Evolutionary conservation across 2,888 invertebrate genomes (phyloP), one percentile per base, ranked within the genome.

Genomic region (Dolomedes plantarius): DNA sequence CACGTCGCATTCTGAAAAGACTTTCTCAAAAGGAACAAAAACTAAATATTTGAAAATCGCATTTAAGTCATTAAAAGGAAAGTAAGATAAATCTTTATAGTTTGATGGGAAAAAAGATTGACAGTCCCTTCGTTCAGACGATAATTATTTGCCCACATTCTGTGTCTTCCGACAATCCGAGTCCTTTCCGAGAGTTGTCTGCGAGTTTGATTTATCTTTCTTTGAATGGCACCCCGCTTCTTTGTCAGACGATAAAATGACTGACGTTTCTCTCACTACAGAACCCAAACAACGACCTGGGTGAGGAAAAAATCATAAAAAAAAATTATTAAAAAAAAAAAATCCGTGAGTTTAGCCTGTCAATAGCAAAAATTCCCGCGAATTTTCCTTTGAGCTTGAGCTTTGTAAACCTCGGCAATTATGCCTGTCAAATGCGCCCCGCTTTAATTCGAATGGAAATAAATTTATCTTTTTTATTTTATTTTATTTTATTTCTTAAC

Each of bases 391-490:
- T 56, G 31, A 31, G 41, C 82, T 82, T 67, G 31, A 74, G 69
- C 73, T 82, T 64, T 75, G 67, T 75, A 41, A 36, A 41, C 41
- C 69, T 69, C 36, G 65, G 75, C 82, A 82, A 82, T 82, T 82
- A 75, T 39, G 64, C 64, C 64, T 69, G 69, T 69, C 68, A 71
- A 62, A 23, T 9, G 28, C 29, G n/a, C 32, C 50, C 67, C 31
- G 41, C 13, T 71, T 56, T 71, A 71, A 71, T 71, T 46, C 71
- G 23, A 9, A 5, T 19, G 9, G 68, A 46, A 41, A n/a, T n/a
- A n/a, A n/a, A n/a, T n/a, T n/a, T n/a, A n/a, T n/a, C n/a, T n/a
- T n/a, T n/a, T n/a, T n/a, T n/a, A n/a, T n/a, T n/a, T 19, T 68
- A n/a, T 32, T 36, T 28, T 67, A 23, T 19, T 72, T 41, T 29